Base-by-base conservation (phyloP, 2,797 vertebrate genomes). In the Craterocephalus amniculus region DNA sequence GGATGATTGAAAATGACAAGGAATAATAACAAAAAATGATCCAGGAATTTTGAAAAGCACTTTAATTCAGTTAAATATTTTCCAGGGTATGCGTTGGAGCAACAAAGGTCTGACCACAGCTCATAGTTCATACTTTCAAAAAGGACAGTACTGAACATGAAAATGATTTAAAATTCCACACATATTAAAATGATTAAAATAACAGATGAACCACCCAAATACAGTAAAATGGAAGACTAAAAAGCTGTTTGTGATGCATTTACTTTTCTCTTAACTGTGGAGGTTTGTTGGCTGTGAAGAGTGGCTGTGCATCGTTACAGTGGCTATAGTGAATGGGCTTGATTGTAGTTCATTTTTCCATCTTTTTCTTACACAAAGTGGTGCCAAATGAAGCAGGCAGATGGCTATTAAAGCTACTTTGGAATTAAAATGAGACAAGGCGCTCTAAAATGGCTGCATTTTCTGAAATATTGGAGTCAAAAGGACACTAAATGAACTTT, bases 61-160 rank as follows among this genome's bases (percentile, higher is more conserved):
- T 78, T 81, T 84, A 67, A 79, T 83, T 75, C 63, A 67, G 55
- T 75, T 74, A 31, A 78, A 67, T 67, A 76, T 83, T 63, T 81
- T 14, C 59, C 64, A 57, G 49, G 20, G 31, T 63, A 52, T 36
- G 52, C 48, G 73, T 68, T 63, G 60, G 49, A 74, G 24, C 76
- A 74, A 74, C 27, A 65, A 52, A 72, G 62, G 52, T 67, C n/a
- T 63, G 72, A 81, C 82, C 67, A 59, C 16, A 1, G 63, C 67
- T 76, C 67, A 60, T 20, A 62, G 59, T 43, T 64, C 60, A 56
- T 76, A 69, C 29, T 36, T 34, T 31, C 4, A 34, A 16, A 43
- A 34, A 63, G 76, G 45, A n/a, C 45, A 65, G 43, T 34, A 72
- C 29, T 38, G 32, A 51, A 40, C 58, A 24, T 52, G 24, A 38